These are phyloP conservation scores for Idaea aversata DNA, from an alignment of 2,888 invertebrate species.

Conservation along the genomic window DNA sequence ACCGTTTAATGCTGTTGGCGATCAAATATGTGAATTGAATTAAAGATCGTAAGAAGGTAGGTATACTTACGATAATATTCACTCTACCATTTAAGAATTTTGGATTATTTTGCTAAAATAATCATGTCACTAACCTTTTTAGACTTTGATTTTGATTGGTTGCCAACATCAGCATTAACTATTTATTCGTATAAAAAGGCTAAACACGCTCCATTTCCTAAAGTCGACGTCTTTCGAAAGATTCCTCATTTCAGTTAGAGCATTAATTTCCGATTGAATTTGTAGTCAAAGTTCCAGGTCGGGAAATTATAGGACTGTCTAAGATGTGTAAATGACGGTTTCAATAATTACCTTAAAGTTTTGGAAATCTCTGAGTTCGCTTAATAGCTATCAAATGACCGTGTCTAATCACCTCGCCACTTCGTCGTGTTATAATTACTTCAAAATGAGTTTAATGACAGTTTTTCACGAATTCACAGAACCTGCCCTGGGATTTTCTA, in stretches of 20 bases:
- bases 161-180: not conserved
- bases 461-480: conserved; percentile 36
- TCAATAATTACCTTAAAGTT: conserved; percentile 36
- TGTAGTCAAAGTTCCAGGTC: conserved; percentile 24
- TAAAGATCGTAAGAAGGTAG: not conserved
- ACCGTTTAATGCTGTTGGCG: not conserved
- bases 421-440: conserved; percentile 51
- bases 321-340: conserved; percentile 25
- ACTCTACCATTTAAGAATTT: too few species aligned
- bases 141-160: conserved; percentile 4
- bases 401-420: conserved; percentile 42
- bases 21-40: not conserved
- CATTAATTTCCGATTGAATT: conserved; percentile 29
- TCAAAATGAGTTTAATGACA: conserved; percentile 52
- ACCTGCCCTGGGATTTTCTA: conserved; percentile 30
- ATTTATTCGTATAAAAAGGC: too few species aligned
- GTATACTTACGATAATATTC: too few species aligned
- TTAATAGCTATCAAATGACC: conserved; percentile 52
- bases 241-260: conserved; percentile 6
- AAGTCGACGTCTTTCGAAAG: not conserved
- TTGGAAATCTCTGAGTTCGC: conserved; percentile 33
- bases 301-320: conserved; percentile 21
- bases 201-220: not conserved
- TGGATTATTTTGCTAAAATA: too few species aligned
- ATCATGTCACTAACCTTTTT: too few species aligned